These are phyloP conservation scores for Drepanosiphum platanoidis DNA, from an alignment of 2,888 invertebrate species.

Conservation along the genomic window DNA sequence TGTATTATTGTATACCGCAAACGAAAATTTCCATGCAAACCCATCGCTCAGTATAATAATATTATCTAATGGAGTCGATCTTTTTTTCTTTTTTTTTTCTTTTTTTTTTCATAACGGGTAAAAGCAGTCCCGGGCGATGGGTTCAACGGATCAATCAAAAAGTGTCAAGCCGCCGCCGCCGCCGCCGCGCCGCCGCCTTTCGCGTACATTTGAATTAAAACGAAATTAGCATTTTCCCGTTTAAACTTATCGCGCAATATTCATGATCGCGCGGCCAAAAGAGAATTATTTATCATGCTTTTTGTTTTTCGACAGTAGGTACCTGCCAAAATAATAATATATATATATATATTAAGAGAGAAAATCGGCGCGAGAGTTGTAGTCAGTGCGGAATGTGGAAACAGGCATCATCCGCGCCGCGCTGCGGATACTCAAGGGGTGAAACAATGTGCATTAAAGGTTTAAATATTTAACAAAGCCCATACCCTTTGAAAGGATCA, in stretches of 20 bases:
- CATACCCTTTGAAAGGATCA: conserved; percentile 43
- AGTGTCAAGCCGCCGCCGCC: conserved; percentile 16
- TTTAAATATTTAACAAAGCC: conserved; percentile 58
- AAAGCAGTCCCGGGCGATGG: conserved; percentile 8
- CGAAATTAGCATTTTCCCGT: conserved; percentile 38
- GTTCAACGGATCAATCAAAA: conserved; percentile 52
- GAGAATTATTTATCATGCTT: conserved; percentile 59
- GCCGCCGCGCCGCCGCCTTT: not conserved
- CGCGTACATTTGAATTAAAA: conserved; percentile 43
- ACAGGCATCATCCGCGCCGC: not conserved
- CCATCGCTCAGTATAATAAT: conserved; percentile 37
- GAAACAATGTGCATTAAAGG: conserved; percentile 52
- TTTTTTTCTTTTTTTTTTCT: not conserved
- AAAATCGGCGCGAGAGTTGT: not conserved
- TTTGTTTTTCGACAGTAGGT: conserved; percentile 51
- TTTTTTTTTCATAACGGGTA: not conserved
- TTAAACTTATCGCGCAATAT: conserved; percentile 37
- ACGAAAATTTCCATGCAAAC: no score
- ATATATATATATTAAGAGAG: no score
- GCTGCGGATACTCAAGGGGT: conserved; percentile 5
- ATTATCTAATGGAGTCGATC: not conserved
- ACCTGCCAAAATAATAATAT: conserved; percentile 34
- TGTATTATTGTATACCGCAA: no score
- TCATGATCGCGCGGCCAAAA: conserved; percentile 29
- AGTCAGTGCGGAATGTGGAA: not conserved